phyloP scores from a whole-genome alignment of 1,140 invertebrate genomes.

The Apolygus lucorum region DNA sequence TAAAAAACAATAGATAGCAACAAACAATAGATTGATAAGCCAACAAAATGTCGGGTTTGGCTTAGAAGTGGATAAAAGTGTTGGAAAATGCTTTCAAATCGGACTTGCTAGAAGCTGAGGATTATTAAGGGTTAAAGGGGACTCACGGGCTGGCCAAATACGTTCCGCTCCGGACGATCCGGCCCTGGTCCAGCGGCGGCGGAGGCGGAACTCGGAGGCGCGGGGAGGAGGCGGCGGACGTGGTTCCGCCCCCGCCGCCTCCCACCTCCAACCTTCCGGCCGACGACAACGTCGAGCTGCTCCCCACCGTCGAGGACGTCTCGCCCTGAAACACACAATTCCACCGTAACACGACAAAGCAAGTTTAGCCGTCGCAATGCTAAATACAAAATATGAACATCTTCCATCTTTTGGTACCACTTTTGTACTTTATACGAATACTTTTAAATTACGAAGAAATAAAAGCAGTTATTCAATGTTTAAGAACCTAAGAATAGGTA shows the following conservation, averaged over 20 bases:
- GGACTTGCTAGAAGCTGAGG: no score
- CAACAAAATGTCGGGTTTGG: no score
- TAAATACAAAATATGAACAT: neutral
- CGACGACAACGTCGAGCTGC: slow-evolving; percentile 33
- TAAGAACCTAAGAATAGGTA: no score
- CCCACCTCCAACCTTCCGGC: slow-evolving; percentile 19
- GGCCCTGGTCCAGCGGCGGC: neutral
- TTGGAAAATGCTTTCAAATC: no score
- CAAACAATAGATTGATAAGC: no score
- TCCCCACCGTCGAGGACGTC: slow-evolving; percentile 30
- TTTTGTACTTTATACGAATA: neutral
- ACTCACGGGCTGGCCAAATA: slow-evolving; percentile 23
- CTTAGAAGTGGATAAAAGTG: no score
- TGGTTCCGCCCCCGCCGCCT: neutral
- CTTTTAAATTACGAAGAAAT: neutral
- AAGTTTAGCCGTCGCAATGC: neutral
- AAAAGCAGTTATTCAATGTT: no score
- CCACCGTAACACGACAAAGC: neutral
- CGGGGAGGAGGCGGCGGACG: neutral
- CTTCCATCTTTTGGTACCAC: neutral
- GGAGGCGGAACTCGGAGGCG: neutral
- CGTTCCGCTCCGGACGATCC: neutral
- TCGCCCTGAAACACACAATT: slow-evolving; percentile 18
- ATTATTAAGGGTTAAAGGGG: no score
- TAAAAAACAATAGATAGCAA: no score